Percentiles rank a stretch among this genome's conserved stretches.
These are phyloP conservation scores for Lepus europaeus DNA, from an alignment of 2,113 vertebrate species.

Conservation along the genomic window DNA sequence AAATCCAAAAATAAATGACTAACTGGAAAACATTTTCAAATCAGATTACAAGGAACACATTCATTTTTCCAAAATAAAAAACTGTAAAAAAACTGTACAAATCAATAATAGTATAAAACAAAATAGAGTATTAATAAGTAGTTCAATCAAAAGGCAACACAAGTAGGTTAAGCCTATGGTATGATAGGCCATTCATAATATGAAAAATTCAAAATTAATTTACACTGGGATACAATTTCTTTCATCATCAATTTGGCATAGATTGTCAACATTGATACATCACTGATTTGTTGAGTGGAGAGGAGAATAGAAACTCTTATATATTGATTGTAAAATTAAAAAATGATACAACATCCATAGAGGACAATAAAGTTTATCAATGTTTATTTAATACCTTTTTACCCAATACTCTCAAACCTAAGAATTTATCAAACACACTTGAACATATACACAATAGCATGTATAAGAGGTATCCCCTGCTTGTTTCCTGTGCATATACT, in stretches of 20 bases:
- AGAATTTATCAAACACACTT: not conserved
- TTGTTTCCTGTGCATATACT: not conserved
- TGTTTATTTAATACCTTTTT: not conserved
- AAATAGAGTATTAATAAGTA: not conserved
- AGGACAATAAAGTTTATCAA: not conserved
- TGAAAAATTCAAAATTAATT: not conserved
- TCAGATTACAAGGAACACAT: not conserved
- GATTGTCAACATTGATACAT: not conserved
- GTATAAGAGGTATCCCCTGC: not conserved
- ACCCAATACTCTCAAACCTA: not conserved
- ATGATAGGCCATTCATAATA: not conserved
- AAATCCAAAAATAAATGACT: constrained; percentile 10
- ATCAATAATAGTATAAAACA: not conserved
- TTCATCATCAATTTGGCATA: not conserved
- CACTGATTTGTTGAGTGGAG: not conserved
- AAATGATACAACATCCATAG: not conserved
- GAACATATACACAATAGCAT: not conserved
- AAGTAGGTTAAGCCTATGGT: not conserved
- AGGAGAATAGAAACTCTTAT: not conserved
- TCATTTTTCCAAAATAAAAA: constrained; percentile 17
- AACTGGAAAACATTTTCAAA: constrained; percentile 1
- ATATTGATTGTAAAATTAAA: not conserved
- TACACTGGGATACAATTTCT: not conserved
- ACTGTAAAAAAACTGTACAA: not conserved
- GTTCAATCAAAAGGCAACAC: not conserved